Evolutionary conservation across 2,113 vertebrate species (phyloP).

Genomic region (Taurulus bubalis): DNA sequence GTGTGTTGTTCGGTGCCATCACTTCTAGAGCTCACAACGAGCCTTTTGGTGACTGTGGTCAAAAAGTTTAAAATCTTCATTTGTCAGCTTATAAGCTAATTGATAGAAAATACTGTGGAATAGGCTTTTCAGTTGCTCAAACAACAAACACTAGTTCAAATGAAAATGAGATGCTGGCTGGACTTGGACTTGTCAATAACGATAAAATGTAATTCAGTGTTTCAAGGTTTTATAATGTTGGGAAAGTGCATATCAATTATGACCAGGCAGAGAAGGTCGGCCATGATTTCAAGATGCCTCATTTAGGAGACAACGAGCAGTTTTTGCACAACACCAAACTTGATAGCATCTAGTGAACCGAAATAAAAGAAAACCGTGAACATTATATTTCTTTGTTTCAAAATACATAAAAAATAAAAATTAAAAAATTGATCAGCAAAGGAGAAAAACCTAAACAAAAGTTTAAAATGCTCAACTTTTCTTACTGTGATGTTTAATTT

Average conservation of each 20-base stretch:
- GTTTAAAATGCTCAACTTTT: constrained; percentile 39
- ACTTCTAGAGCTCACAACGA: constrained; percentile 33
- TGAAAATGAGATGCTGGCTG: constrained; percentile 1
- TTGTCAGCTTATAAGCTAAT: constrained; percentile 63
- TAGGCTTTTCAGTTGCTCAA: constrained; percentile 42
- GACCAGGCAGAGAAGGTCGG: constrained; percentile 14
- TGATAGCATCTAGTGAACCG: constrained; percentile 40
- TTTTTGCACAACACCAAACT: constrained; percentile 76
- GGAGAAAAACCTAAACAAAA: constrained; percentile 43
- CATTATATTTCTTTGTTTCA: constrained; percentile 54
- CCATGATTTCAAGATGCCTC: constrained; percentile 43
- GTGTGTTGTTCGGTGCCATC: constrained; percentile 38
- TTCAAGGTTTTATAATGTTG: neutral
- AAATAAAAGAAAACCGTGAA: constrained; percentile 27
- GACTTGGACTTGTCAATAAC: constrained; percentile 16
- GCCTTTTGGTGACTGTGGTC: constrained; percentile 5
- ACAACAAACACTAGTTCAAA: constrained; percentile 27
- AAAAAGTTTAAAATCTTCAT: constrained; percentile 26
- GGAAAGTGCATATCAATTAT: constrained; percentile 33
- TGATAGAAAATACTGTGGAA: constrained; percentile 50
- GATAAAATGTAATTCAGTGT: constrained; percentile 17
- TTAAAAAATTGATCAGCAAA: constrained; percentile 26
- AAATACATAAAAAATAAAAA: constrained; percentile 30
- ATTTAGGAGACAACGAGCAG: constrained; percentile 46
- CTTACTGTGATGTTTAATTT: constrained; percentile 72